phyloP scores from a whole-genome alignment of 2,113 vertebrate species.

The Perca schrenkii region DNA sequence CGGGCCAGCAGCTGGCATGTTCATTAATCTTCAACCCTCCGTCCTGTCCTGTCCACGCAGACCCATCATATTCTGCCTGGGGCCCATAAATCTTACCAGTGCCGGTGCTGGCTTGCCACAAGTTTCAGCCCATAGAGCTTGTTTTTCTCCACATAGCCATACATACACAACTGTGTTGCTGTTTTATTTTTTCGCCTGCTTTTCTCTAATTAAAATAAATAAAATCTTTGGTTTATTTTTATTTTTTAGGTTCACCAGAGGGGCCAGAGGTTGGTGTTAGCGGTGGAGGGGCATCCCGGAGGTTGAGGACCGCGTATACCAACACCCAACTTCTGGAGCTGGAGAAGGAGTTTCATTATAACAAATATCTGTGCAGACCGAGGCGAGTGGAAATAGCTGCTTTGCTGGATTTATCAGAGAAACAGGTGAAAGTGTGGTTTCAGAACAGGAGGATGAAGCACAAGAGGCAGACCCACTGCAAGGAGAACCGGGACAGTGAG shows the following conservation, averaged over 20 bases:
- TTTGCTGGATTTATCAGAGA: constrained; percentile 95
- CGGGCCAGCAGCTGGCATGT: constrained; percentile 95
- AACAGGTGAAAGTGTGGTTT: constrained; percentile 99
- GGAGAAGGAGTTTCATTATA: constrained; percentile 99
- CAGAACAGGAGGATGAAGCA: constrained; percentile 99
- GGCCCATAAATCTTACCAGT: constrained; percentile 81
- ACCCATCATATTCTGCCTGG: constrained; percentile 84
- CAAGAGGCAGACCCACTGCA: constrained; percentile 96
- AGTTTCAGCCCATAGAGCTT: constrained; percentile 61
- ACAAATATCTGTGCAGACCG: constrained; percentile 98
- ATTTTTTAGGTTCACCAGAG: constrained; percentile 90
- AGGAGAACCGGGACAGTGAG: constrained; percentile 94
- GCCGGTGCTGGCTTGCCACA: constrained; percentile 74
- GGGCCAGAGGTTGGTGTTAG: constrained; percentile 85
- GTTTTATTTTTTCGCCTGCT: constrained; percentile 20
- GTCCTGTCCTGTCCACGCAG: constrained; percentile 90
- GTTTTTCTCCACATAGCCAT: neutral
- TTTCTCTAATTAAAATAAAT: constrained; percentile 12
- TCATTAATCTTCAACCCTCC: constrained; percentile 94
- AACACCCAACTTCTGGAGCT: constrained; percentile 98
- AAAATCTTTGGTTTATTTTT: neutral
- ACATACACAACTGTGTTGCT: neutral
- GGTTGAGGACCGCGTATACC: constrained; percentile 96
- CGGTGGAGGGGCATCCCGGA: constrained; percentile 88
- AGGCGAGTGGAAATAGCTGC: constrained; percentile 96